A percentile compares a stretch with the other conserved stretches of the same genome.
Conservation (phyloP, 2,797 vertebrate species). For the Sebastes oblongus region DNA sequence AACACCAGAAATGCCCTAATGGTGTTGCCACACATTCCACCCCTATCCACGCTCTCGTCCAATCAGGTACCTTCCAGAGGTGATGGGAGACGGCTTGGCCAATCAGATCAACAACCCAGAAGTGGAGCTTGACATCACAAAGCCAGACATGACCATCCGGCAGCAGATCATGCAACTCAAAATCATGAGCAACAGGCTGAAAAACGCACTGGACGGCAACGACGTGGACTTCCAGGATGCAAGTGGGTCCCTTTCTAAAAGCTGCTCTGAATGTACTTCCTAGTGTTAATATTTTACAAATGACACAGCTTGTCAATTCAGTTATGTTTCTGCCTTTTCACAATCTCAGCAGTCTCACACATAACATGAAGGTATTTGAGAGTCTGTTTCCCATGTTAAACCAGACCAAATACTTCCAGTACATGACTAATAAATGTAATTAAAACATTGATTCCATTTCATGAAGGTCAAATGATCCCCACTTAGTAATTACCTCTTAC, state of each 20-base stretch:
- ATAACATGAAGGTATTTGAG: not conserved
- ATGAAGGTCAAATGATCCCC: not conserved
- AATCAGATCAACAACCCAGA: constrained; percentile 96
- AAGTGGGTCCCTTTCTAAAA: constrained; percentile 77
- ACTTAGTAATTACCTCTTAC: not conserved
- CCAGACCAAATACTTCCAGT: not conserved
- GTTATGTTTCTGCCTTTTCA: not conserved
- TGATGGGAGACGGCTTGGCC: constrained; percentile 92
- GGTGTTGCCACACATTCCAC: not conserved
- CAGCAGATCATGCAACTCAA: constrained; percentile 96
- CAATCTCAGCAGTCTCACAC: not conserved
- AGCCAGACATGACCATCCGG: constrained; percentile 92
- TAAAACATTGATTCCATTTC: constrained; percentile 13
- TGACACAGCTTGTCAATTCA: not conserved
- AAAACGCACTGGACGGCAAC: constrained; percentile 88
- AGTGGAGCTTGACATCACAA: constrained; percentile 95
- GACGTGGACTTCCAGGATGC: constrained; percentile 94
- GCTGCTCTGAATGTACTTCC: not conserved
- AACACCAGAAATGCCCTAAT: not conserved
- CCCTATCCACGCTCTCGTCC: not conserved
- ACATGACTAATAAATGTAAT: not conserved
- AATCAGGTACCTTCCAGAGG: constrained; percentile 90
- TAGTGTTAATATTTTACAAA: not conserved
- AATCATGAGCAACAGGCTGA: constrained; percentile 92
- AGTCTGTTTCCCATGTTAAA: not conserved